Conservation (phyloP, 2,797 vertebrate genomes). For the Helostoma temminkii region DNA sequence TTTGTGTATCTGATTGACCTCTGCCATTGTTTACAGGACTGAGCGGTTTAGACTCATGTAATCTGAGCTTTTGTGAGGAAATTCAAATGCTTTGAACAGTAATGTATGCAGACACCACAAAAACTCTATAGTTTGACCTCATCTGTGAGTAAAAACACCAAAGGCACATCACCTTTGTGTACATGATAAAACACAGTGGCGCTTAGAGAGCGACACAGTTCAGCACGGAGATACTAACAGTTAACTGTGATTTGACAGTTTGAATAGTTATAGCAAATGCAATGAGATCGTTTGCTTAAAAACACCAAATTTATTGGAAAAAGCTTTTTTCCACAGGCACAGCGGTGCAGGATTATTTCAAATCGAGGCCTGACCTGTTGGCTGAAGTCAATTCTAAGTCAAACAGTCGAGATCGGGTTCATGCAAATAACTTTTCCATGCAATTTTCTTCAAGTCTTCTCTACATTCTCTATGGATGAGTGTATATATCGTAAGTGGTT, state of each 20-base stretch:
- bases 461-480: conserved; percentile 56
- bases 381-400: conserved; percentile 25
- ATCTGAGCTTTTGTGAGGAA: conserved; percentile 23
- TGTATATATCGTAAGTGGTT: conserved; percentile 35
- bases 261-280: background rate
- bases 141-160: background rate
- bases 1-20: background rate
- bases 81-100: conserved; percentile 4
- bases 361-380: conserved; percentile 35
- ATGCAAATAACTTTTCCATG: conserved; percentile 69
- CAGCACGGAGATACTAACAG: background rate
- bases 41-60: conserved; percentile 9
- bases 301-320: conserved; percentile 64
- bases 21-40: background rate
- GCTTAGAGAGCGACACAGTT: background rate
- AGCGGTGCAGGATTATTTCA: conserved; percentile 58
- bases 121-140: background rate
- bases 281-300: conserved; percentile 38
- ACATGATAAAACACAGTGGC: background rate
- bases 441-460: conserved; percentile 53
- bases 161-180: background rate
- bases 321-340: conserved; percentile 72
- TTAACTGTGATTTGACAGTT: background rate
- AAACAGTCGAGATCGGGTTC: conserved; percentile 54
- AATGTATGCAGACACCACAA: conserved; percentile 8